Percentiles rank a stretch among this genome's conserved stretches.
These are phyloP conservation scores for Glaucomys volans DNA, from an alignment of 2,113 vertebrate species.

Conservation along the genomic window DNA sequence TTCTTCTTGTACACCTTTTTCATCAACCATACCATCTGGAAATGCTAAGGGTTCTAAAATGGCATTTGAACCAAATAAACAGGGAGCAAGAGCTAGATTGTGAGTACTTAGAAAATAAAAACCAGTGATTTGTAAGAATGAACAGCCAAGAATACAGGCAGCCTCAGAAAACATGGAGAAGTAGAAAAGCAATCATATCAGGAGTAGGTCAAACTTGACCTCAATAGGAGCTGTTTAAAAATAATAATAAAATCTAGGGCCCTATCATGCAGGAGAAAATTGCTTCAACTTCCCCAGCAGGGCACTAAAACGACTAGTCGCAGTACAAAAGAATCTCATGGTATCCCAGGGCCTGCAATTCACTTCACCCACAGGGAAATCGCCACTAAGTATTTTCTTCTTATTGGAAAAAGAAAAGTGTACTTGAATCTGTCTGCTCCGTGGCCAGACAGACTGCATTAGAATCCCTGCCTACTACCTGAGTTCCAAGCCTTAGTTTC, in stretches of 20 bases:
- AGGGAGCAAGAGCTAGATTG: neutral
- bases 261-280: conserved; percentile 64
- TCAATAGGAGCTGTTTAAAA: conserved; percentile 70
- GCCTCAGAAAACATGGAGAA: conserved; percentile 16
- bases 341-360: conserved; percentile 26
- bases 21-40: neutral
- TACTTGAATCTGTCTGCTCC: neutral
- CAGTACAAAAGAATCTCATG: conserved; percentile 54
- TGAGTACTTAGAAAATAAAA: conserved; percentile 46
- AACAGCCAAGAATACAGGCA: conserved; percentile 46
- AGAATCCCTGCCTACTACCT: neutral
- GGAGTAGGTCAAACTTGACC: conserved; percentile 55
- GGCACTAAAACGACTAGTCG: conserved; percentile 46
- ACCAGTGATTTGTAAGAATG: neutral
- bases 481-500: neutral
- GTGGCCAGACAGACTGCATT: neutral
- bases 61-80: conserved; percentile 23
- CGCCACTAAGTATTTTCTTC: conserved; percentile 46
- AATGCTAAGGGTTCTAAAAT: neutral
- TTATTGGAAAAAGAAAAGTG: conserved; percentile 6
- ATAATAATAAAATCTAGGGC: conserved; percentile 71
- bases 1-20: neutral
- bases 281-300: conserved; percentile 70
- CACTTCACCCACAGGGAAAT: conserved; percentile 32
- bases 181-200: conserved; percentile 52